Evolutionary conservation across 2,888 invertebrate species (phyloP).

Genomic region (Epistrophe grossulariae): DNA sequence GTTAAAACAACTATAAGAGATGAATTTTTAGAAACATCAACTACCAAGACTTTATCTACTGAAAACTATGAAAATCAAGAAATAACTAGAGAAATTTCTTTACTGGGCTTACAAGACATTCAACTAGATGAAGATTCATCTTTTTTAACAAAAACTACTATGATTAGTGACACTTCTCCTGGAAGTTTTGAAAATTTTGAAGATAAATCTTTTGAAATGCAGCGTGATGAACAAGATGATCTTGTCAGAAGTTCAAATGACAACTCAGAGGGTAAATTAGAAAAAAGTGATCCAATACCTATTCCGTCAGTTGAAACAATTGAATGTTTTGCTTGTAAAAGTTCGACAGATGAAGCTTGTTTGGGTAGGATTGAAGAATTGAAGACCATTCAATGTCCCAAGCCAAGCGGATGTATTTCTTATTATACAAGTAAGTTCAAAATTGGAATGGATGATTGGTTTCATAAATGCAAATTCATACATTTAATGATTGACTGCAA

Average conservation of each 20-base stretch:
- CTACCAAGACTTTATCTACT: not conserved
- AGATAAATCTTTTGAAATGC: not conserved
- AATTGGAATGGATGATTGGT: not conserved
- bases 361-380: conserved; percentile 19
- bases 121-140: not conserved
- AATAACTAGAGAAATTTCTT: not conserved
- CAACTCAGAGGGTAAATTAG: not conserved
- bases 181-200: not conserved
- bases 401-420: conserved; percentile 23
- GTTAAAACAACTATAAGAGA: not conserved
- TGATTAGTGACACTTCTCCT: not conserved
- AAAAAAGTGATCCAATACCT: not conserved
- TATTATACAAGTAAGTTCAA: conserved; percentile 32
- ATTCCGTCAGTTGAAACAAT: not conserved
- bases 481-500: no score
- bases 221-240: not conserved
- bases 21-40: not conserved
- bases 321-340: conserved; percentile 44
- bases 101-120: not conserved
- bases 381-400: conserved; percentile 35
- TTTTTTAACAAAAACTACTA: not conserved
- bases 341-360: conserved; percentile 28
- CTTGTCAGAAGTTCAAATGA: not conserved
- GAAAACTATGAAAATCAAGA: not conserved
- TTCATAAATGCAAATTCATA: no score